Evolutionary conservation across 2,888 invertebrate genomes (phyloP).

Genomic region (Tenthredo mesomela): DNA sequence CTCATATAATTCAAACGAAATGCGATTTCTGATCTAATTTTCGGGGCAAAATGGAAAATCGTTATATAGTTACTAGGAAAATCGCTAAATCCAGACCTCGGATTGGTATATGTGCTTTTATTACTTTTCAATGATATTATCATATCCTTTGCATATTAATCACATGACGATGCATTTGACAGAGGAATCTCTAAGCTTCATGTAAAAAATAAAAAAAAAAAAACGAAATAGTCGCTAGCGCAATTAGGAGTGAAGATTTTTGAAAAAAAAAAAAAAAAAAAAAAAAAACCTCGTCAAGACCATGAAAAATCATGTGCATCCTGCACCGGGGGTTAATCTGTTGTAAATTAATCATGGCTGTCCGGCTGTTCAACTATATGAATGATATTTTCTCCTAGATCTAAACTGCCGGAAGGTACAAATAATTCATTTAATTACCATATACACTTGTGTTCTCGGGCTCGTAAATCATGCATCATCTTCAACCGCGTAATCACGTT

Average conservation of each 20-base stretch:
- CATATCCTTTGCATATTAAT: no score
- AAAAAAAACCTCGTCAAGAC: no score
- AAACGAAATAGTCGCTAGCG: no score
- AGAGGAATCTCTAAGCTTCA: no score
- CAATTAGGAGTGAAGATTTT: no score
- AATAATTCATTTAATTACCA: neutral
- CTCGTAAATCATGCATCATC: neutral
- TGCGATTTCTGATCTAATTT: neutral
- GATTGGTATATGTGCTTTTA: no score
- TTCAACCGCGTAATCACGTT: neutral
- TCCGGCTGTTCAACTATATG: neutral
- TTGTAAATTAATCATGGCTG: neutral
- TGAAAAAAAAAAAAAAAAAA: no score
- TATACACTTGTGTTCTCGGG: neutral
- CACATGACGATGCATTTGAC: no score
- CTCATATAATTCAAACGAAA: slow-evolving; percentile 30
- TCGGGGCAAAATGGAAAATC: neutral
- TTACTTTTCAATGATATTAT: no score
- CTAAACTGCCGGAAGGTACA: neutral
- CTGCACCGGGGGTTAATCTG: neutral
- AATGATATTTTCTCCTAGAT: neutral
- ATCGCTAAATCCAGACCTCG: neutral
- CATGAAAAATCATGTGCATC: no score
- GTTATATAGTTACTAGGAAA: neutral
- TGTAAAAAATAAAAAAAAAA: no score